Base-by-base conservation (phyloP, 1,140 invertebrate species). In the Branchinecta lynchi region DNA sequence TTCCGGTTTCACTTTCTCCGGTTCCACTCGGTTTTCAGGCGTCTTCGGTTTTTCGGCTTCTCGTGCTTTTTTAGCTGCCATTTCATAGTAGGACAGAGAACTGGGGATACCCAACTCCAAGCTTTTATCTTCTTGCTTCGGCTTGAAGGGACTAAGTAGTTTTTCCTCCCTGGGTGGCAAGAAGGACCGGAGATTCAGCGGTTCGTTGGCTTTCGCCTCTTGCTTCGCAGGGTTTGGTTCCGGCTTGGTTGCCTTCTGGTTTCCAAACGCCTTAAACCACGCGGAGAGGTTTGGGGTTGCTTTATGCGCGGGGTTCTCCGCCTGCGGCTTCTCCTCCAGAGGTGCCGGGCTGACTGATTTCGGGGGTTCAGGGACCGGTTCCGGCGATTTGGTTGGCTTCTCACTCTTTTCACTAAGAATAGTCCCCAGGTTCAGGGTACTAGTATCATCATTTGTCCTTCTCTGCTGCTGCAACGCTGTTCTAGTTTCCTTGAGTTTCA, bases 241-340 rank as follows among this genome's bases (percentile, higher is more conserved):
- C 17, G 44, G 71, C 68, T 73, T 77, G 21, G 72, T 71, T 44
- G 74, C 73, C 74, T 86, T 91, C 7, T 89, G 89, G 0, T 86
- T 87, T 60, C 90, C 90, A 77, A 93, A 93, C 0, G 89, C 89
- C 79, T 92, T 92, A 68, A 92, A 89, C 90, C 90, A 93, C 12
- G 89, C 90, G 77, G 88, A 91, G 65, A 91, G 80, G 79, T 92
- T 91, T 0, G 90, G 89, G 67, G 89, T 90, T 17, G 87, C 85
- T 77, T 86, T 84, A 75, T 84, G 82, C 74, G 82, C 80, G 78
- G 66, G 76, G 74, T 43, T 76, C 75, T 70, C 70, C 73, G 75
- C 74, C 73, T 75, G 46, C 73, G 77, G 74, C 32, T 66, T 60
- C 17, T 60, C 51, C 17, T 60, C 51, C 3, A 60, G 12, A 15